Evolutionary conservation across 2,888 invertebrate genomes (phyloP).

Genomic region (Nomada fabriciana): DNA sequence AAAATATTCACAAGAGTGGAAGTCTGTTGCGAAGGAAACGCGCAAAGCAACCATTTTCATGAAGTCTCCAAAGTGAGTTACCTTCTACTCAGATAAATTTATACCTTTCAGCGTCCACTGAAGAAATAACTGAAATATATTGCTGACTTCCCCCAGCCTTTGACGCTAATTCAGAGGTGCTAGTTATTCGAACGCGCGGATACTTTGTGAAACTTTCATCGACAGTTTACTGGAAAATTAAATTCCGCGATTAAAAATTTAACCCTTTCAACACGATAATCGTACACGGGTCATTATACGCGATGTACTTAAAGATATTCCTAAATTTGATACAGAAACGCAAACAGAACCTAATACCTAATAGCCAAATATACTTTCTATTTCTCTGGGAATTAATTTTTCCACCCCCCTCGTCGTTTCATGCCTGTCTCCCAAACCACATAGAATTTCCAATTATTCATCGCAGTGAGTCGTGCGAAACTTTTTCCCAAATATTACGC

Average conservation of each 20-base stretch:
- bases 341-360: no score
- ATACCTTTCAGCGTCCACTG: not conserved
- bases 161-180: not conserved
- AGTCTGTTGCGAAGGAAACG: not conserved
- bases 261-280: no score
- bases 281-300: no score
- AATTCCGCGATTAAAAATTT: no score
- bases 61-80: not conserved
- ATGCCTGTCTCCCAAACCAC: not conserved
- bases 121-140: not conserved
- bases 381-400: no score
- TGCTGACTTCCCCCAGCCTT: not conserved
- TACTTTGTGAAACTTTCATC: no score
- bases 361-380: no score
- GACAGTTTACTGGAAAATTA: no score
- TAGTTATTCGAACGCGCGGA: no score
- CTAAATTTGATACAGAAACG: no score
- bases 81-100: not conserved
- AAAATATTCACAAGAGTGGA: slow-evolving; percentile 7
- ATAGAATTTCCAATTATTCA: not conserved
- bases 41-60: not conserved
- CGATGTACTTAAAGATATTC: not conserved
- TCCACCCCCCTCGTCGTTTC: no score
- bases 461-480: not conserved
- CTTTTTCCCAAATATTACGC: slow-evolving; percentile 9